A percentile compares a stretch with the other conserved stretches of the same genome.
These are phyloP conservation scores for Parnassius glacialis DNA, from an alignment of 2,888 invertebrate species.

Conservation along the genomic window DNA sequence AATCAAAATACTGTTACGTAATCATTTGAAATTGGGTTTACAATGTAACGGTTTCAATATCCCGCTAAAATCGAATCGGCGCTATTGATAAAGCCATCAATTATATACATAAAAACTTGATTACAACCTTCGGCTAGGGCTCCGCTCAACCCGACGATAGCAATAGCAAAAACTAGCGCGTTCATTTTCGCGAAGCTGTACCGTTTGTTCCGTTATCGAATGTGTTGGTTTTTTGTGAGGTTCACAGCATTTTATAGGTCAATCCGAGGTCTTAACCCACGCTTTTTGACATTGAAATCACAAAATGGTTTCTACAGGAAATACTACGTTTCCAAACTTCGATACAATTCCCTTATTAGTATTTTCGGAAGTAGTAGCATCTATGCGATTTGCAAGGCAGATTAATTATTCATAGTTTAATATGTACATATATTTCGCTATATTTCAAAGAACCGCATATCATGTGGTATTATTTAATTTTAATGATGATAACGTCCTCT, in stretches of 20 bases:
- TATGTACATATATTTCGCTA: neutral
- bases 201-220: conserved; percentile 44
- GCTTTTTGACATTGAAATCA: conserved; percentile 44
- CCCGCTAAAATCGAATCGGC: neutral
- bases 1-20: neutral
- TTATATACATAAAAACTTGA: conserved; percentile 31
- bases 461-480: too few relatives aligned
- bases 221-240: conserved; percentile 49
- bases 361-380: conserved; percentile 31
- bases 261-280: conserved; percentile 69
- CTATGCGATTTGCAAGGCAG: neutral
- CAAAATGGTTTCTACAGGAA: conserved; percentile 16
- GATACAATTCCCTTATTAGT: conserved; percentile 40
- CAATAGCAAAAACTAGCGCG: conserved; percentile 41
- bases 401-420: neutral
- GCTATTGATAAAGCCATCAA: conserved; percentile 5
- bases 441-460: too few relatives aligned
- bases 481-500: too few relatives aligned
- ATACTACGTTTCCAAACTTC: conserved; percentile 32
- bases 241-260: conserved; percentile 65
- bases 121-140: conserved; percentile 60
- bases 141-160: conserved; percentile 40
- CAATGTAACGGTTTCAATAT: conserved; percentile 10
- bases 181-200: conserved; percentile 36
- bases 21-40: conserved; percentile 8